Evolutionary conservation across 64 coral and sea anemone species (phyloP).

Genomic region (Montipora foliosa): DNA sequence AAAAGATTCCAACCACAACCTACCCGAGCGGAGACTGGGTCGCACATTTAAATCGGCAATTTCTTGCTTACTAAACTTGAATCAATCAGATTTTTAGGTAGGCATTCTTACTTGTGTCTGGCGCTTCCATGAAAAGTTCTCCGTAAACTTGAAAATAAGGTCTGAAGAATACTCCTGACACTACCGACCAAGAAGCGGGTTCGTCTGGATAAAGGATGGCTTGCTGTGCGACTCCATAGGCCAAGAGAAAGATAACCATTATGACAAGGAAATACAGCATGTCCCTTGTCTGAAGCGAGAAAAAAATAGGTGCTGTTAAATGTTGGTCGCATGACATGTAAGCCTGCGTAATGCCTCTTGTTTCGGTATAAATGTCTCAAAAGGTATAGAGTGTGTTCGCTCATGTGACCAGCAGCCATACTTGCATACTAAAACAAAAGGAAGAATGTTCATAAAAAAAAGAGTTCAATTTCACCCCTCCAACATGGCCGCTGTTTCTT

Average conservation of each 20-base stretch:
- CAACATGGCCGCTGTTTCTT: too few species aligned
- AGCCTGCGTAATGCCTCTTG: too few species aligned
- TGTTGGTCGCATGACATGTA: too few species aligned
- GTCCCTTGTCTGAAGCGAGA: conserved; percentile 63
- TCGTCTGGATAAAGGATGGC: conserved; percentile 80
- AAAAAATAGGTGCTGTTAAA: background rate
- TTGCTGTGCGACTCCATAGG: conserved; percentile 94
- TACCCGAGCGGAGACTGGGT: too few species aligned
- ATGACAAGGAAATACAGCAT: conserved; percentile 92
- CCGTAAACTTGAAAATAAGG: conserved; percentile 95
- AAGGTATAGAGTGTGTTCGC: too few species aligned
- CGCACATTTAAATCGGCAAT: too few species aligned
- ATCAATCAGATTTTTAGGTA: background rate
- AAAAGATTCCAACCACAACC: too few species aligned
- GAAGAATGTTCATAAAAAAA: too few species aligned
- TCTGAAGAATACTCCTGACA: conserved; percentile 78
- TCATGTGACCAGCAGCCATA: too few species aligned
- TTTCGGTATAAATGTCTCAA: too few species aligned
- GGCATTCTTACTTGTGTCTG: conserved; percentile 2
- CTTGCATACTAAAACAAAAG: too few species aligned
- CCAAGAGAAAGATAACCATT: conserved; percentile 87
- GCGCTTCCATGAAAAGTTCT: conserved; percentile 75
- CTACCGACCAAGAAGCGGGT: conserved; percentile 49
- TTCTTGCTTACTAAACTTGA: background rate
- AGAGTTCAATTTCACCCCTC: too few species aligned